These are phyloP conservation scores for Cyclopterus lumpus DNA, from an alignment of 2,797 vertebrate species.

Conservation along the genomic window DNA sequence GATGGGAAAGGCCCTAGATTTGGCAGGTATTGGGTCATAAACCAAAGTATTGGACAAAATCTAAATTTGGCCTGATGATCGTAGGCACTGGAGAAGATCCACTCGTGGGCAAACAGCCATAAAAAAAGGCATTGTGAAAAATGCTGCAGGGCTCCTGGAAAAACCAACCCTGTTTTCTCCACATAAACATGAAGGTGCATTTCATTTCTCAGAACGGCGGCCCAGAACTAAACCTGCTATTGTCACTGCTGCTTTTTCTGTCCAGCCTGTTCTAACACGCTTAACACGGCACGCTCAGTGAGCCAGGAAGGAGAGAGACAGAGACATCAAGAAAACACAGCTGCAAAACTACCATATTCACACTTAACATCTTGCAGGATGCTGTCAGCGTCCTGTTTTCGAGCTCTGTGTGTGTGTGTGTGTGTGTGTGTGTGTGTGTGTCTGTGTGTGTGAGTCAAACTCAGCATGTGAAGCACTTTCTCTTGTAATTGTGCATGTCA, in stretches of 20 bases:
- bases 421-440: neutral
- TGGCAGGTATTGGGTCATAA: neutral
- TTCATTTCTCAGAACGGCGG: constrained; percentile 23
- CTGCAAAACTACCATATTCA: neutral
- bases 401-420: neutral
- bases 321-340: constrained; percentile 11
- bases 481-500: neutral
- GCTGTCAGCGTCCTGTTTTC: constrained; percentile 41
- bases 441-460: neutral
- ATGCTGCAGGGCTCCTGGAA: constrained; percentile 50
- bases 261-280: constrained; percentile 63
- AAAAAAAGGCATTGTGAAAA: constrained; percentile 44
- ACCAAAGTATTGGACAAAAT: too few relatives aligned
- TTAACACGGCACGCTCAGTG: neutral
- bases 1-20: neutral
- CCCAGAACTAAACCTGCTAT: constrained; percentile 48
- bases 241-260: constrained; percentile 29
- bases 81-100: constrained; percentile 19
- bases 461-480: neutral
- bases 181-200: constrained; percentile 36
- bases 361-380: constrained; percentile 11
- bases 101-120: constrained; percentile 22
- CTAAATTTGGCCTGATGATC: neutral
- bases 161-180: too few relatives aligned
- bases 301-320: neutral